These are phyloP conservation scores for Porites australiensis DNA, from an alignment of 64 coral and sea anemone genomes.

Conservation along the genomic window DNA sequence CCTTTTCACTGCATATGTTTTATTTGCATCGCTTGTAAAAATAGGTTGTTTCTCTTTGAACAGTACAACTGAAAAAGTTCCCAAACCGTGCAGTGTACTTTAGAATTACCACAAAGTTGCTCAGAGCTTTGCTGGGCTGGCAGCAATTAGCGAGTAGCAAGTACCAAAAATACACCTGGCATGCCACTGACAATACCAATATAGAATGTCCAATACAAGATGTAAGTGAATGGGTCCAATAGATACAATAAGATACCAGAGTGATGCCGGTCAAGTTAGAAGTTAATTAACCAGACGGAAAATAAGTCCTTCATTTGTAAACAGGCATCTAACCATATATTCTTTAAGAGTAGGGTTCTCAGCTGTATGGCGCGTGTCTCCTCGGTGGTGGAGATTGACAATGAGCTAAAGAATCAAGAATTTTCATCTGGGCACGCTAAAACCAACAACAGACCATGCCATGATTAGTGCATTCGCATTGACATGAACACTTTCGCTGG, in stretches of 20 bases:
- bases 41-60: too few species aligned
- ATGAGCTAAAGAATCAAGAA: conserved; percentile 39
- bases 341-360: not conserved
- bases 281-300: conserved; percentile 1
- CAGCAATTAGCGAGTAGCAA: not conserved
- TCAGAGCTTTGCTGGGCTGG: not conserved
- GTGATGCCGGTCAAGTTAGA: not conserved
- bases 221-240: conserved; percentile 2
- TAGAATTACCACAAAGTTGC: not conserved
- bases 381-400: conserved; percentile 36
- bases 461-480: too few species aligned
- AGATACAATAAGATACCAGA: conserved; percentile 35
- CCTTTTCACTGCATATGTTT: too few species aligned
- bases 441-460: not conserved
- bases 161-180: conserved; percentile 34
- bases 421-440: conserved; percentile 45
- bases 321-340: not conserved
- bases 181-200: not conserved
- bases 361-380: conserved; percentile 25
- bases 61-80: not conserved
- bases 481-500: too few species aligned
- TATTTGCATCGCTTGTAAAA: too few species aligned
- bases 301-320: not conserved
- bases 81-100: not conserved
- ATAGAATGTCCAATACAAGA: not conserved